Evolutionary conservation across 2,888 invertebrate genomes (phyloP), one percentile per base, ranked within the genome.

Genomic region (Rotaria magnacalcarata): DNA sequence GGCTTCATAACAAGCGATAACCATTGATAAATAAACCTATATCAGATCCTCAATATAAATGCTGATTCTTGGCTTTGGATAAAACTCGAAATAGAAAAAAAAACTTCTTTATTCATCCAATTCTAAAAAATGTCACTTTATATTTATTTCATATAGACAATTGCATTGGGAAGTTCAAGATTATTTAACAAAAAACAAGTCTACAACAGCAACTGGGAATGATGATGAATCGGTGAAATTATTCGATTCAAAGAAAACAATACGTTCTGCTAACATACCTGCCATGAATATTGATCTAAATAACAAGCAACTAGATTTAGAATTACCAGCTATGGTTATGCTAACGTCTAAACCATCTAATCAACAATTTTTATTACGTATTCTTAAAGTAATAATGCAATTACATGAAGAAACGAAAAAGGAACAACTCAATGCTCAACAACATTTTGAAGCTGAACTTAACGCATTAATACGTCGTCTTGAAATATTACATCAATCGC

Each of bases 261-360:
- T 43, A n/a, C n/a, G n/a, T n/a, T n/a, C n/a, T n/a, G n/a, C n/a
- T n/a, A n/a, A n/a, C n/a, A n/a, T n/a, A 34, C 43, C 75, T 43
- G 19, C 21, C 6, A 43, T 43, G 2, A 43, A 75, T 43, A 24
- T 21, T 41, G 43, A 41, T 43, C 74, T 85, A 10, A 86, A 84
- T 58, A 50, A 54, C 19, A 86, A 85, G 50, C 86, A 86, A 60
- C 93, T 94, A 89, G 95, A 95, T 90, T 92, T 95, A 84, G 95
- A 95, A 90, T 91, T 96, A 88, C 94, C 95, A 8, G 94, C 95
- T 8, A 95, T 95, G 94, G 93, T 94, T 87, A 93, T 94, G 85
- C 92, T 96, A 80, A 95, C 95, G 84, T 94, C 94, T 87, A 95
- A 95, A 91, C 94, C 94, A 74, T 95, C 95, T 86, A 94, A 94